Conservation (phyloP, 2,113 vertebrate genomes). For the Salvelinus sp. region DNA sequence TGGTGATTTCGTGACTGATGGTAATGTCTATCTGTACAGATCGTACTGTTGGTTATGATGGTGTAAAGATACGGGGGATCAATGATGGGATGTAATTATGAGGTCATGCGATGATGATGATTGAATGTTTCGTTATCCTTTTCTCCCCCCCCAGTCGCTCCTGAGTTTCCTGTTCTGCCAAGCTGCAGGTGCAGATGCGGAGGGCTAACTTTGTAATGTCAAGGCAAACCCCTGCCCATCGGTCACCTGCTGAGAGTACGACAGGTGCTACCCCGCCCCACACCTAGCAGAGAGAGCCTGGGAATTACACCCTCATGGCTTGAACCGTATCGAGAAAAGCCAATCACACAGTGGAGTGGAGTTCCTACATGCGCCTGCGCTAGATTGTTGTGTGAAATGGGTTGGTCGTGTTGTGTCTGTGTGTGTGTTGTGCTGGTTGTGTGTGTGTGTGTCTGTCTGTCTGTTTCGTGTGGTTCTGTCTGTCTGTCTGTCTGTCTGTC, state of each 20-base stretch:
- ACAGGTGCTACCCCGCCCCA: conserved; percentile 31
- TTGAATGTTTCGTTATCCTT: neutral
- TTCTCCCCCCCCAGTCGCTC: conserved; percentile 34
- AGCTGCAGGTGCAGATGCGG: conserved; percentile 38
- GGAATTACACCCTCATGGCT: conserved; percentile 42
- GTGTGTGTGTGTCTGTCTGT: too few species aligned
- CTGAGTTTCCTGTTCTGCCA: conserved; percentile 37
- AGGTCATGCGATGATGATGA: too few species aligned
- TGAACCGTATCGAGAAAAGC: conserved; percentile 20
- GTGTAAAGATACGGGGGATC: too few species aligned
- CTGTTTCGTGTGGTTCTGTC: too few species aligned
- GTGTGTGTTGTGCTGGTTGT: too few species aligned
- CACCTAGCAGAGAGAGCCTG: conserved; percentile 42
- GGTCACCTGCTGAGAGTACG: conserved; percentile 53
- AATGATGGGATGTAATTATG: too few species aligned
- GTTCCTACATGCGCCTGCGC: conserved; percentile 24
- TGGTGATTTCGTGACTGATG: too few species aligned
- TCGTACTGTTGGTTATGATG: too few species aligned
- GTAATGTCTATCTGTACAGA: too few species aligned
- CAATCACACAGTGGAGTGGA: conserved; percentile 54
- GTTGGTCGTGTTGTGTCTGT: too few species aligned
- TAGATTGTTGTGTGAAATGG: too few species aligned
- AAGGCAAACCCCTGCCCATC: conserved; percentile 51
- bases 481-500: conserved; percentile 20
- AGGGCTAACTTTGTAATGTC: conserved; percentile 44